Percentiles rank a stretch among this genome's conserved stretches.
phyloP scores from a whole-genome alignment of 1,140 invertebrate genomes.

The Pollicipes pollicipes region DNA sequence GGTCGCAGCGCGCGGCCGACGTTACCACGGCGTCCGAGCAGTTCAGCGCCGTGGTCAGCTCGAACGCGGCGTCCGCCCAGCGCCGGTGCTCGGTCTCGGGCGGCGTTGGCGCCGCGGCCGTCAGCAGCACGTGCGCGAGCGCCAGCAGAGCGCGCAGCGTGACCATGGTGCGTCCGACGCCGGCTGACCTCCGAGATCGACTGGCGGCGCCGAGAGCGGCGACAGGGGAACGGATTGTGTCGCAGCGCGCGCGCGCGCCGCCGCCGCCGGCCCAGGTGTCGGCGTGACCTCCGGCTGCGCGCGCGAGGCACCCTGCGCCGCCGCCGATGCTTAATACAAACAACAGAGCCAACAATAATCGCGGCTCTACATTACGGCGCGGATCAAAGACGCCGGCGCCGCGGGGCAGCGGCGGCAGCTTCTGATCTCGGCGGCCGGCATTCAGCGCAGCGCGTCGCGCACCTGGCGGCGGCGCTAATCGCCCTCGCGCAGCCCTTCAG shows the following conservation, averaged over 20 bases:
- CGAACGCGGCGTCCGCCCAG: background rate
- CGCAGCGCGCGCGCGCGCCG: too few relatives aligned
- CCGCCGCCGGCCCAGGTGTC: too few relatives aligned
- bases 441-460: conserved; percentile 5
- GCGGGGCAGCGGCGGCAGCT: conserved; percentile 5
- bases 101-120: too few relatives aligned
- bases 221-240: too few relatives aligned
- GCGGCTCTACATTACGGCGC: conserved; percentile 4
- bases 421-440: conserved; percentile 8
- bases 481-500: too few relatives aligned
- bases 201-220: background rate
- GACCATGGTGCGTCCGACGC: background rate
- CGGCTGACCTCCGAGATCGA: background rate
- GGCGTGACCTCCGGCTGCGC: too few relatives aligned
- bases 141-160: background rate
- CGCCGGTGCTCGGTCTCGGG: background rate
- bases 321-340: background rate
- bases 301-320: too few relatives aligned
- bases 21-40: background rate
- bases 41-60: background rate
- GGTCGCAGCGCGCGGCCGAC: background rate
- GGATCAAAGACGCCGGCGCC: conserved; percentile 9
- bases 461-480: too few relatives aligned
- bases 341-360: background rate
- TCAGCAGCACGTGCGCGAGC: background rate